Evolutionary conservation across 2,797 vertebrate species (phyloP), one percentile per base, ranked within the genome.

Genomic region (Arvicola amphibius): DNA sequence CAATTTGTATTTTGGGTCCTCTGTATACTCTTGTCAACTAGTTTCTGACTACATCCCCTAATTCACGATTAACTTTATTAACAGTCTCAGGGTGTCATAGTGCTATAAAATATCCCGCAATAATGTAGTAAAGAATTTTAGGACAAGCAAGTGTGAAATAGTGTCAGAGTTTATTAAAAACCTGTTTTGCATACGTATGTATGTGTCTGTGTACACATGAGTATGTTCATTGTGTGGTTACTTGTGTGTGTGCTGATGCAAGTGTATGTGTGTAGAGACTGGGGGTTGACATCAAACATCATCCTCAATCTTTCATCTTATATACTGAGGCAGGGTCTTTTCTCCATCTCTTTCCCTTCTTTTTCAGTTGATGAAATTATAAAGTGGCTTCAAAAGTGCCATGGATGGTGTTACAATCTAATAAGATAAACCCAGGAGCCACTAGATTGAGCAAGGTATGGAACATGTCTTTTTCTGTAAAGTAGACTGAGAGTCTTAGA

Each of bases 261-360:
- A 34, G 27, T 23, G 11, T 2, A 1, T 65, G 83, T 71, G 23
- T 87, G 34, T 87, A n/a, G n/a, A 56, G 67, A 27, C n/a, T 48
- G 25, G 5, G 16, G 25, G 7, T 53, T 71, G 37, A 10, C 14
- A 29, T 2, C 0, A 1, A 29, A 7, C 48, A 40, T 56, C 8
- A 2, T 19, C 43, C 32, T 85, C 25, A 29, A 19, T 40, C 27
- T 27, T 23, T 51, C 65, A 25, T 23, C 23, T 71, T 87, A 40
- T 4, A 67, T 19, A 40, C 9, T 40, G 67, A 73, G 34, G 9
- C 25, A 19, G 9, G 14, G 21, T 51, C 65, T 67, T 53, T 27
- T 53, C 32, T 43, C 67, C 48, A 27, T 86, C 46, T 56, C 14
- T 2, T 37, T 27, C 34, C n/a, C 63, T 69, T 51, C 65, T 69